Conservation (phyloP, 2,113 vertebrate genomes). For the Chascanopsetta lugubris region DNA sequence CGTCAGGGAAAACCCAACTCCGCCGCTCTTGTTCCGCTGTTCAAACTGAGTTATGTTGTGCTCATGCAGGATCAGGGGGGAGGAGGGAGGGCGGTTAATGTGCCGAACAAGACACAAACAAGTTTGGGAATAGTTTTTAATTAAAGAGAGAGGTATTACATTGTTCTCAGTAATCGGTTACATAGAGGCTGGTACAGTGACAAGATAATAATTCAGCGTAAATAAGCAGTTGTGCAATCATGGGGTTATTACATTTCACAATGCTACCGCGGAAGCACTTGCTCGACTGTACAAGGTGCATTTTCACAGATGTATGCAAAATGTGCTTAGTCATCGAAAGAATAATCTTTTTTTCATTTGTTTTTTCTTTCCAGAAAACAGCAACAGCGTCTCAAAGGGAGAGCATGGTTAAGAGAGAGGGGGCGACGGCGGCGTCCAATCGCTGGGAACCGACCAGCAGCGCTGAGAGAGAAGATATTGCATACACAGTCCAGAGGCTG, state of each 20-base stretch:
- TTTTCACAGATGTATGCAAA: conserved; percentile 69
- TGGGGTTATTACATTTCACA: conserved; percentile 70
- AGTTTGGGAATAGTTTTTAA: conserved; percentile 73
- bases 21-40: conserved; percentile 50
- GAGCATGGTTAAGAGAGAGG: conserved; percentile 31
- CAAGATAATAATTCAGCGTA: conserved; percentile 65
- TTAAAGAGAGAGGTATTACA: conserved; percentile 78
- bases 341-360: conserved; percentile 22
- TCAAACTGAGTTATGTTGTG: conserved; percentile 55
- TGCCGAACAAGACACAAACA: conserved; percentile 41
- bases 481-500: conserved; percentile 59
- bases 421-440: not conserved
- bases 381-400: conserved; percentile 40
- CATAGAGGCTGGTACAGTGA: conserved; percentile 72
- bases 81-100: not conserved
- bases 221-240: conserved; percentile 73
- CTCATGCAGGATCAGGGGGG: conserved; percentile 25
- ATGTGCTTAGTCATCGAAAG: conserved; percentile 54
- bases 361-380: conserved; percentile 33
- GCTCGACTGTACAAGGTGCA: conserved; percentile 68
- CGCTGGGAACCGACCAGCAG: conserved; percentile 33
- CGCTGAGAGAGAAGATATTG: conserved; percentile 38
- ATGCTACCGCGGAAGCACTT: conserved; percentile 67
- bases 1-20: conserved; percentile 61
- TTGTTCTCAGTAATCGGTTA: conserved; percentile 71